These are phyloP conservation scores for Caenorhabditis briggsae DNA, from an alignment of 1,140 invertebrate genomes.

Conservation along the genomic window DNA sequence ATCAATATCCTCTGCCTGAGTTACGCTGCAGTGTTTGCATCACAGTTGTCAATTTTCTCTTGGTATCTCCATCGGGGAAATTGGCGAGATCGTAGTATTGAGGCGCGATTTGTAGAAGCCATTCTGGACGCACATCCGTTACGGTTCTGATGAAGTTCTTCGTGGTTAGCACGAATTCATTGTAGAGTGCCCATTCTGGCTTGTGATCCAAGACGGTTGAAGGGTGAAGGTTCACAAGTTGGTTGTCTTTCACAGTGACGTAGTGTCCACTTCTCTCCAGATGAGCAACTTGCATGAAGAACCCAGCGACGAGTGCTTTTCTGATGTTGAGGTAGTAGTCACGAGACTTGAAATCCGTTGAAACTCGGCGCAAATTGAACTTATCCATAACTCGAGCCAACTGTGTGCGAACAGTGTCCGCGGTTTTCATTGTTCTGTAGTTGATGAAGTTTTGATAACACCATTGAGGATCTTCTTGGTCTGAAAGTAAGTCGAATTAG, in stretches of 20 bases:
- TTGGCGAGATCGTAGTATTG: slow-evolving; percentile 98
- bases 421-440: slow-evolving; percentile 94
- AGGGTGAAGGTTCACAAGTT: slow-evolving; percentile 89
- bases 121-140: slow-evolving; percentile 93
- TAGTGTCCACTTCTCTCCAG: slow-evolving; percentile 95
- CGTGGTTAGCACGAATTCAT: slow-evolving; percentile 98
- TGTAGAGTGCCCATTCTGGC: slow-evolving; percentile 99
- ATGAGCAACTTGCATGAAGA: slow-evolving; percentile 99
- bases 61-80: slow-evolving; percentile 93
- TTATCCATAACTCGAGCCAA: slow-evolving; percentile 90
- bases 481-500: slow-evolving; percentile 74
- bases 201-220: slow-evolving; percentile 98
- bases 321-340: slow-evolving; percentile 99
- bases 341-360: slow-evolving; percentile 97
- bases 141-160: slow-evolving; percentile 99
- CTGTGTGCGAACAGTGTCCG: slow-evolving; percentile 88
- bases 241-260: slow-evolving; percentile 98
- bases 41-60: slow-evolving; percentile 83
- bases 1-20: slow-evolving; percentile 28
- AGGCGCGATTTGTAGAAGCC: slow-evolving; percentile 92
- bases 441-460: slow-evolving; percentile 99
- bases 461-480: slow-evolving; percentile 92
- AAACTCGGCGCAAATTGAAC: slow-evolving; percentile 78
- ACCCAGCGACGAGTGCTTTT: slow-evolving; percentile 96
- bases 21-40: slow-evolving; percentile 25